Conservation (phyloP, 2,888 invertebrate species). For the Drosophila yooni region DNA sequence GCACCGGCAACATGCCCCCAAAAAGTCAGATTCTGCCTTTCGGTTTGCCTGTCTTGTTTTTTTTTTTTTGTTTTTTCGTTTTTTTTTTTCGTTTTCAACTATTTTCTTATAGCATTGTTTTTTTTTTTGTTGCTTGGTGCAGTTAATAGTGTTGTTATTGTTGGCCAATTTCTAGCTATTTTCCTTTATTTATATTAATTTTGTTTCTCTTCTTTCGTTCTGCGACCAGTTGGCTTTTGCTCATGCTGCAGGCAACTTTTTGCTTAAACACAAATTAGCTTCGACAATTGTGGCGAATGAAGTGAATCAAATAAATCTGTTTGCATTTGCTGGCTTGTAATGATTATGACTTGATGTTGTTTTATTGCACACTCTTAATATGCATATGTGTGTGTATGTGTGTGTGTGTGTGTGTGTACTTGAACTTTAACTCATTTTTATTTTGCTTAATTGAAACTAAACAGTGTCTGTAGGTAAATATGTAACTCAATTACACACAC, state of each 20-base stretch:
- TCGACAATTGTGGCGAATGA: conserved; percentile 39
- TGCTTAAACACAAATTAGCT: conserved; percentile 37
- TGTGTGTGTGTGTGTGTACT: conserved; percentile 41
- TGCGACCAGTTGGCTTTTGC: conserved; percentile 28
- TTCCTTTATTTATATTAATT: conserved; percentile 1
- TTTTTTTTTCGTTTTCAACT: conserved; percentile 3
- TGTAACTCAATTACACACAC: conserved; percentile 65
- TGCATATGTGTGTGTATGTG: background rate
- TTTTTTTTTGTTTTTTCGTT: background rate
- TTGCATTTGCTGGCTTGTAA: conserved; percentile 22
- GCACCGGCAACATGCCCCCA: conserved; percentile 56
- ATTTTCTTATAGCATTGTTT: conserved; percentile 53
- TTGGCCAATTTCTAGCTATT: conserved; percentile 45
- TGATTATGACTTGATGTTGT: conserved; percentile 21
- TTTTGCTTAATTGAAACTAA: conserved; percentile 82
- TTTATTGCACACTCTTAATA: conserved; percentile 1
- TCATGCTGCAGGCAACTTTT: conserved; percentile 24
- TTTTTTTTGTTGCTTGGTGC: conserved; percentile 23
- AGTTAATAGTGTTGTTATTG: conserved; percentile 78
- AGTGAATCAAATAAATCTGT: conserved; percentile 40
- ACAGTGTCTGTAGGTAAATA: conserved; percentile 66
- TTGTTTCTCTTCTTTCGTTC: conserved; percentile 4
- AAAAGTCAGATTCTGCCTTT: conserved; percentile 49
- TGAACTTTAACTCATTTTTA: conserved; percentile 82
- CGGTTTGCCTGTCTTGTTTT: conserved; percentile 12